Evolutionary conservation across 2,888 invertebrate species (phyloP).

Genomic region (Heteromurus nitidus): DNA sequence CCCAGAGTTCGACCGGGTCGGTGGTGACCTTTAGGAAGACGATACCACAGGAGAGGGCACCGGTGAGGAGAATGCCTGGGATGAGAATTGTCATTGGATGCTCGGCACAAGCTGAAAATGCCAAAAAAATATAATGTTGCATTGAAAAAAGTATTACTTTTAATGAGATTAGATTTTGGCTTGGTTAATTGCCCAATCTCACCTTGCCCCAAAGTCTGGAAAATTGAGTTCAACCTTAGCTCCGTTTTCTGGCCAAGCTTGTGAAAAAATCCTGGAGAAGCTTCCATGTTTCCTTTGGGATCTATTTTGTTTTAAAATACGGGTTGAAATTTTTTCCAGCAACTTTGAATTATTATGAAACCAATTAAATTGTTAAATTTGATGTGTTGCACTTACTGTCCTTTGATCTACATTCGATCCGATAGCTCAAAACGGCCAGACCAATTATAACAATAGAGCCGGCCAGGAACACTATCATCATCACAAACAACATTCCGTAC

Average conservation of each 20-base stretch:
- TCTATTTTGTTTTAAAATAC: too few relatives aligned
- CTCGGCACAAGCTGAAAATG: slow-evolving; percentile 66
- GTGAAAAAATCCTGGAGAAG: slow-evolving; percentile 38
- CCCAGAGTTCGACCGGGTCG: slow-evolving; percentile 98
- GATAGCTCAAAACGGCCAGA: slow-evolving; percentile 9
- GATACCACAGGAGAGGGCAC: slow-evolving; percentile 83
- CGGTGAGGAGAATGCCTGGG: slow-evolving; percentile 65
- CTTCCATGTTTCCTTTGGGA: not conserved
- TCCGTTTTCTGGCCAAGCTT: slow-evolving; percentile 54
- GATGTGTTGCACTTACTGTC: too few relatives aligned
- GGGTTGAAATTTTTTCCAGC: too few relatives aligned
- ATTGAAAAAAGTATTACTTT: not conserved
- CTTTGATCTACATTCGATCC: too few relatives aligned
- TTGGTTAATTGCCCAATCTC: slow-evolving; percentile 7
- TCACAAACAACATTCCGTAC: slow-evolving; percentile 75
- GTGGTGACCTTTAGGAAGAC: slow-evolving; percentile 87
- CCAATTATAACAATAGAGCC: slow-evolving; percentile 61
- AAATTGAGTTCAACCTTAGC: slow-evolving; percentile 43
- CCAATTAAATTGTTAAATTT: too few relatives aligned
- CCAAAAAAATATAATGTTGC: not conserved
- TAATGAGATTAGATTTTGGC: not conserved
- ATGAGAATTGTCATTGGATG: slow-evolving; percentile 66
- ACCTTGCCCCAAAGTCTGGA: slow-evolving; percentile 50
- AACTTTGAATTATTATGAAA: too few relatives aligned
- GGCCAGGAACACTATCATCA: slow-evolving; percentile 81